These are phyloP conservation scores for Drosophila athabasca DNA, from an alignment of 1,140 invertebrate genomes.

Conservation along the genomic window DNA sequence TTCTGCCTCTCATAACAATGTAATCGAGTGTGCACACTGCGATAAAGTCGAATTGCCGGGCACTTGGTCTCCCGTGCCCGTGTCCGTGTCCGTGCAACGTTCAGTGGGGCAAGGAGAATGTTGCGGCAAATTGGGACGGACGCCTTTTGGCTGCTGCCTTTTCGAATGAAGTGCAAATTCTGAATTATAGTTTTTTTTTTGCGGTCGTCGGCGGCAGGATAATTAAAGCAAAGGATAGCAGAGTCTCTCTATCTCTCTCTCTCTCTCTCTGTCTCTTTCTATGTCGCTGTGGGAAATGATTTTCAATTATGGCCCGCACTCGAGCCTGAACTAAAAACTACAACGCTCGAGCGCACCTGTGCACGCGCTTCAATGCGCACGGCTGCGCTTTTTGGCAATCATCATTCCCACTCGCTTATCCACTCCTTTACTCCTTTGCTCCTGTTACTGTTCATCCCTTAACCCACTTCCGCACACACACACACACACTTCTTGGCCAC, in stretches of 20 bases:
- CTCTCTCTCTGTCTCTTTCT: too few relatives aligned
- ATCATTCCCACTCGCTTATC: constrained; percentile 2
- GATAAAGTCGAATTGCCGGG: constrained; percentile 65
- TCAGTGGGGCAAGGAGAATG: constrained; percentile 12
- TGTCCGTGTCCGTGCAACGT: too few relatives aligned
- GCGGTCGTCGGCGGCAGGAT: constrained; percentile 16
- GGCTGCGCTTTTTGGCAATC: constrained; percentile 66
- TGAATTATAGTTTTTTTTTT: constrained; percentile 54
- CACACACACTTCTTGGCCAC: constrained; percentile 18
- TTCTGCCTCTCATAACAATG: constrained; percentile 56
- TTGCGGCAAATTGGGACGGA: constrained; percentile 52
- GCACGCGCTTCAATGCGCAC: constrained; percentile 75
- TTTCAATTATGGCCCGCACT: constrained; percentile 67
- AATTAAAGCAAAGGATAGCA: constrained; percentile 30
- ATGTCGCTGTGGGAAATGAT: constrained; percentile 31
- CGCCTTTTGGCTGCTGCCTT: constrained; percentile 1
- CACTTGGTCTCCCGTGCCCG: constrained; percentile 23
- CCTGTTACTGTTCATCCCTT: constrained; percentile 12
- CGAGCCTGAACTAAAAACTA: constrained; percentile 37
- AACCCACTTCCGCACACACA: neutral
- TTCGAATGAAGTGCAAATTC: constrained; percentile 49
- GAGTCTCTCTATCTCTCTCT: neutral
- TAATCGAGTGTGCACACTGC: constrained; percentile 71
- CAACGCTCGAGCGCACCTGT: constrained; percentile 67
- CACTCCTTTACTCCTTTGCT: neutral